Conservation (phyloP, 2,888 invertebrate genomes). For the Ditula angustiorana region DNA sequence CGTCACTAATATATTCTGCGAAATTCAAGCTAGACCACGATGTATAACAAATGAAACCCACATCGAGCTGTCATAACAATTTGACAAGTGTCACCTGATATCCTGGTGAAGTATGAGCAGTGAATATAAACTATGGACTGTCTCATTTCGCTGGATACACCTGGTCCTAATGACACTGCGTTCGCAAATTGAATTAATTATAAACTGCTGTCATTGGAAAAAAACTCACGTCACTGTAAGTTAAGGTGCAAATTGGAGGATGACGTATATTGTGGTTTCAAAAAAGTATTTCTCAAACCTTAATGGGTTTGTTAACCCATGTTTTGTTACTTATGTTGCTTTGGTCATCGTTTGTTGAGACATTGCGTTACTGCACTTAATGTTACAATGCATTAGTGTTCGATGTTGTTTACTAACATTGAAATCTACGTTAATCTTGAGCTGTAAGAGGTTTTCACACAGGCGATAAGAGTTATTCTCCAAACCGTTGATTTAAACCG, state of each 20-base stretch:
- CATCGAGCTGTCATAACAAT: slow-evolving; percentile 19
- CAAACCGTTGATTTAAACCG: no score
- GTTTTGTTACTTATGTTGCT: slow-evolving; percentile 52
- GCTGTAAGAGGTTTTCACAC: no score
- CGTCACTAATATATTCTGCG: background rate
- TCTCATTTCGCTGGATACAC: slow-evolving; percentile 14
- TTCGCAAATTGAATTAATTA: background rate
- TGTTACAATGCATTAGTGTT: background rate
- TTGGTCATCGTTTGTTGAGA: slow-evolving; percentile 34
- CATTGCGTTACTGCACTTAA: background rate
- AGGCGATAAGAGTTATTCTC: no score
- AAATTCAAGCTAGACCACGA: background rate
- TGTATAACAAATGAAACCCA: slow-evolving; percentile 6
- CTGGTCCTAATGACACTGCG: background rate
- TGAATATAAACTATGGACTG: slow-evolving; percentile 3
- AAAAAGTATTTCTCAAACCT: slow-evolving; percentile 49
- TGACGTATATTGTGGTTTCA: slow-evolving; percentile 29
- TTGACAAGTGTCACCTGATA: slow-evolving; percentile 15
- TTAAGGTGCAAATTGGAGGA: background rate
- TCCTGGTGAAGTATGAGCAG: slow-evolving; percentile 3
- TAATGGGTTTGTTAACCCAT: slow-evolving; percentile 67
- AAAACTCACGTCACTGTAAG: background rate
- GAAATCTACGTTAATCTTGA: background rate
- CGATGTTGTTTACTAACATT: background rate
- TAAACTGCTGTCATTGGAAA: background rate